Base-by-base conservation (phyloP, 2,113 vertebrate species). In the Chascanopsetta lugubris region DNA sequence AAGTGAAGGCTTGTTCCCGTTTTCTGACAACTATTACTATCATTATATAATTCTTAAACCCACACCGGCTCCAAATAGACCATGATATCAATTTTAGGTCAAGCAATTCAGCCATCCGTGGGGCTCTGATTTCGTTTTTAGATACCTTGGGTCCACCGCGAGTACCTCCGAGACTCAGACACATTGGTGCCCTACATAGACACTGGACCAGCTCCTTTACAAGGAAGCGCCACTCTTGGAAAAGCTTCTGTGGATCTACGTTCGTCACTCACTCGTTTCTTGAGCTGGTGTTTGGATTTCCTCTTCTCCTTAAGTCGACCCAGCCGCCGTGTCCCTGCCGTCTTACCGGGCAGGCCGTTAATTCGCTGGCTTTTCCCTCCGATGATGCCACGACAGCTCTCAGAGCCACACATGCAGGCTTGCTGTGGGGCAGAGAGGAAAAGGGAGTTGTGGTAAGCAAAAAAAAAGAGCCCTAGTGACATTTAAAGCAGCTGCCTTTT, bases 271-370 rank as follows among this genome's bases (percentile, higher is more conserved):
- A 99, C 97, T 90, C 96, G 91, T 85, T 98, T 99, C 85, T 98
- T 98, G 26, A 99, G 93, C 69, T 97, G 95, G 90, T 99, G 97
- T 85, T 99, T 99, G 7, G 97, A 99, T 83, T 99, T 99, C 76
- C 97, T 93, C 49, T 98, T 98, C 89, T 99, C 97, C 84, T 98
- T 99, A 0, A 96, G 94, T 34, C 96, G 79, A 1, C 95, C 95
- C 2, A 94, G 90, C 20, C 95, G 92, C 21, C 93, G 92, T 61
- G 95, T 90, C 22, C 93, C 92, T 24, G 90, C 87, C 10, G 62
- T 86, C 80, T 96, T 97, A 72, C 77, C 91, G 10, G 92, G 85
- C 50, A 97, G 90, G 5, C 96, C 97, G 8, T 98, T 99, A 85
- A 98, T 82, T 1, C 97, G 93, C 59, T 99, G 97, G 71, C 97